Conservation (phyloP, 1,140 invertebrate species). For the Meloidogyne chitwoodi region DNA sequence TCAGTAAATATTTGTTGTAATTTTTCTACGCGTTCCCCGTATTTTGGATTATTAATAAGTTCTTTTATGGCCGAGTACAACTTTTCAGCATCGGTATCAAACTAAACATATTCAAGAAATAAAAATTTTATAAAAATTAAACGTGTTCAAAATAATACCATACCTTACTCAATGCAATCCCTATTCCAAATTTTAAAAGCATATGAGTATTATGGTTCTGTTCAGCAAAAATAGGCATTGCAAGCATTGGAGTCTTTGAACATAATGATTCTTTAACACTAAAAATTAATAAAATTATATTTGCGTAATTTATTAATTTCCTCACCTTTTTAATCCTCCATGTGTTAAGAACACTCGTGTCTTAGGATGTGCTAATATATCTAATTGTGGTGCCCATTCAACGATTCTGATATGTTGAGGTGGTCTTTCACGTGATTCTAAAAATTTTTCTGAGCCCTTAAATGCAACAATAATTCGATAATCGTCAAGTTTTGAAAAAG, state of each 20-base stretch:
- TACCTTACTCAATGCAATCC: constrained; percentile 17
- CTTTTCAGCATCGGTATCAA: not conserved
- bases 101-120: not conserved
- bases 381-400: constrained; percentile 40
- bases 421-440: not conserved
- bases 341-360: constrained; percentile 39
- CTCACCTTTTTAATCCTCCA: constrained; percentile 33
- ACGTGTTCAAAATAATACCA: too few species aligned
- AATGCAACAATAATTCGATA: constrained; percentile 36
- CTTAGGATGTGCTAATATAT: constrained; percentile 40
- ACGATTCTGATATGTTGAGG: constrained; percentile 27
- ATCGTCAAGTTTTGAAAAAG: constrained; percentile 23
- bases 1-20: constrained; percentile 22
- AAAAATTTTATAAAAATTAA: not conserved
- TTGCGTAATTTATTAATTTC: too few species aligned
- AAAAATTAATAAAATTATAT: not conserved
- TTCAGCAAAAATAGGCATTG: constrained; percentile 29
- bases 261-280: constrained; percentile 27
- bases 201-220: constrained; percentile 28
- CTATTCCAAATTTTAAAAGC: constrained; percentile 22
- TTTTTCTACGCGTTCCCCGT: constrained; percentile 9
- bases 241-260: constrained; percentile 24
- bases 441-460: constrained; percentile 13
- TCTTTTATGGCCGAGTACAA: constrained; percentile 1
- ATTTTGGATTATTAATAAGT: constrained; percentile 26